These are phyloP conservation scores for Halcyon malimbica DNA, from an alignment of 2,113 vertebrate species.

Conservation along the genomic window DNA sequence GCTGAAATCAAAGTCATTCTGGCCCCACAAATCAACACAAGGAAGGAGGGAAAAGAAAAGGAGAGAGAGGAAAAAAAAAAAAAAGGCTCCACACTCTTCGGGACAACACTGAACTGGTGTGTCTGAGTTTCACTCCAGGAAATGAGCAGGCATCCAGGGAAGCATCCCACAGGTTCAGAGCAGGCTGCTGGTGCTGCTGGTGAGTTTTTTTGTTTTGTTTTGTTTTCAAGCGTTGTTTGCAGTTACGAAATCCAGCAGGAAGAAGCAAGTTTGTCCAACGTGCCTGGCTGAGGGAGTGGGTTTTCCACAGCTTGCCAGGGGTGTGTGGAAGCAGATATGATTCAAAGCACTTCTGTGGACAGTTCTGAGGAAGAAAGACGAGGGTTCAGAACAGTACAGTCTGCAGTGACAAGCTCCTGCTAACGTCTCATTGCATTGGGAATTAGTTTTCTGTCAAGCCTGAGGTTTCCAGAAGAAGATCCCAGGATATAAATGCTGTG, in stretches of 20 bases:
- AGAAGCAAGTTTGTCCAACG: not conserved
- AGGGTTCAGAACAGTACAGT: not conserved
- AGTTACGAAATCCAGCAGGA: slow-evolving; percentile 13
- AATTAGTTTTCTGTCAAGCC: not conserved
- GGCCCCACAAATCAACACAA: slow-evolving; percentile 31
- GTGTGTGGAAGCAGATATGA: not conserved
- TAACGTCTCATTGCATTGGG: not conserved
- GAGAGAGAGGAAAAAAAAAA: not conserved
- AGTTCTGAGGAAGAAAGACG: not conserved
- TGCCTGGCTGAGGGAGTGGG: not conserved
- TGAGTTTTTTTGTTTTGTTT: not conserved
- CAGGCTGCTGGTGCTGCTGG: slow-evolving; percentile 6
- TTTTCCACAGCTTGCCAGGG: not conserved
- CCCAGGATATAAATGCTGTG: not conserved
- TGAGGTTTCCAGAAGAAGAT: not conserved
- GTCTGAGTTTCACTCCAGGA: slow-evolving; percentile 15
- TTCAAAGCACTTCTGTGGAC: not conserved
- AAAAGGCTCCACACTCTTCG: not conserved
- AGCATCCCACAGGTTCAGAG: slow-evolving; percentile 28
- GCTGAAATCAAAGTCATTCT: slow-evolving; percentile 61
- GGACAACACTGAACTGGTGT: not conserved
- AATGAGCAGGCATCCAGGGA: slow-evolving; percentile 4
- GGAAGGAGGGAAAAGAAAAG: slow-evolving; percentile 55
- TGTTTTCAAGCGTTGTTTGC: not conserved
- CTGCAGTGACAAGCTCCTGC: not conserved